A percentile compares a stretch with the other conserved stretches of the same genome.
Conservation (phyloP, 2,888 invertebrate species). For the Cheilosia scutellata region DNA sequence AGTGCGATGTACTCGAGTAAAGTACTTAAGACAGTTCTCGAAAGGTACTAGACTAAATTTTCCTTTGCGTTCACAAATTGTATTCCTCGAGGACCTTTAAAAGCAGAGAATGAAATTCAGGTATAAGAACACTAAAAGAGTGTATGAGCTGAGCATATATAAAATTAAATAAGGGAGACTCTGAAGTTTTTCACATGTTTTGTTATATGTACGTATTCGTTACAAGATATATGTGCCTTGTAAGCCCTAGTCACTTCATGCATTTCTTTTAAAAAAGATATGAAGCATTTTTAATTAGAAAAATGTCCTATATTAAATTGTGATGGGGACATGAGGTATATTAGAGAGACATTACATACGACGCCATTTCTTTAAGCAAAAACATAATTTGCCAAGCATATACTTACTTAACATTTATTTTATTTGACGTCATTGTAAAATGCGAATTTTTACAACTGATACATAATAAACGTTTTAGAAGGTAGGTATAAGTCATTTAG, state of each 20-base stretch:
- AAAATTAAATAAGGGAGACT: constrained; percentile 38
- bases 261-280: not conserved
- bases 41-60: constrained; percentile 65
- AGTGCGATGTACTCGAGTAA: constrained; percentile 64
- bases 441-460: not conserved
- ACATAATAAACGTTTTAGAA: not conserved
- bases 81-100: constrained; percentile 64
- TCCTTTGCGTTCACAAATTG: constrained; percentile 63
- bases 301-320: constrained; percentile 14
- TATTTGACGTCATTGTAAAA: constrained; percentile 21
- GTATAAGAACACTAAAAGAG: constrained; percentile 39
- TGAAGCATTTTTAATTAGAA: constrained; percentile 34
- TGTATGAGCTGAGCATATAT: constrained; percentile 25
- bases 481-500: constrained; percentile 8
- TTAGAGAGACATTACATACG: constrained; percentile 1
- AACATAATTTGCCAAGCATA: constrained; percentile 20
- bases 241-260: constrained; percentile 21
- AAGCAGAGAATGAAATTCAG: constrained; percentile 56
- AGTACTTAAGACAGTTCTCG: constrained; percentile 64
- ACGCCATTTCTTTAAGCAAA: not conserved
- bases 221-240: not conserved
- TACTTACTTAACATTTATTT: constrained; percentile 26
- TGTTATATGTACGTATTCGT: constrained; percentile 17
- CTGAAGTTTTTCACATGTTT: constrained; percentile 19
- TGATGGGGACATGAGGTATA: not conserved